A percentile compares a stretch with the other conserved stretches of the same genome.
phyloP scores from a whole-genome alignment of 53 echinoderm and acorn worm species.

The Temnopleurus reevesii region DNA sequence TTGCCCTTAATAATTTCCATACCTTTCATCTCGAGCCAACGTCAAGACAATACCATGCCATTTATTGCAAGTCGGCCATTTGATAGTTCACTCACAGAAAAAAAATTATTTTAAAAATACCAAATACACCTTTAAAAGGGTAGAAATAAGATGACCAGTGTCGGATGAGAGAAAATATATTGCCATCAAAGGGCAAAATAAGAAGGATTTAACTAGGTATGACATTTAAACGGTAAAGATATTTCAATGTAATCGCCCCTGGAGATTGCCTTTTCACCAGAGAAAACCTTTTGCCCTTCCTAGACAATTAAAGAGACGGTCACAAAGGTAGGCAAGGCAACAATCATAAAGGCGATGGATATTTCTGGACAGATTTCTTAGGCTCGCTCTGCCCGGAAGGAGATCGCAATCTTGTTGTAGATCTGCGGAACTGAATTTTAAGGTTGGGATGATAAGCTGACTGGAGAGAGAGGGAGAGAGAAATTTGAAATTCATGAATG shows the following conservation, averaged over 20 bases:
- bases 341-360: background rate
- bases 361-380: conserved; percentile 28
- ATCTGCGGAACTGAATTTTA: conserved; percentile 30
- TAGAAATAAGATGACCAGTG: background rate
- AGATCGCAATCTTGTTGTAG: conserved; percentile 1
- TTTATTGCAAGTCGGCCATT: background rate
- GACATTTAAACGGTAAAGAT: conserved; percentile 17
- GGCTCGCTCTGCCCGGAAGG: conserved; percentile 4
- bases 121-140: background rate
- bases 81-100: background rate
- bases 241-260: background rate
- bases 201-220: background rate
- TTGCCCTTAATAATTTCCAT: background rate
- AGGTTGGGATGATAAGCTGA: conserved; percentile 15
- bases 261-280: background rate
- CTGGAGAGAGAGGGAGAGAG: background rate
- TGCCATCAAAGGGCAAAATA: background rate
- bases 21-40: background rate
- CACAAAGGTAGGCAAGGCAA: conserved; percentile 20
- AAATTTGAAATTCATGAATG: background rate
- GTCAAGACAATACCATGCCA: background rate
- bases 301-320: background rate
- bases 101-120: background rate
- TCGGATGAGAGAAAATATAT: background rate
- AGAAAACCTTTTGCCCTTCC: conserved; percentile 20